phyloP scores from a whole-genome alignment of 2,113 vertebrate genomes.

The Aleadryas rufinucha region DNA sequence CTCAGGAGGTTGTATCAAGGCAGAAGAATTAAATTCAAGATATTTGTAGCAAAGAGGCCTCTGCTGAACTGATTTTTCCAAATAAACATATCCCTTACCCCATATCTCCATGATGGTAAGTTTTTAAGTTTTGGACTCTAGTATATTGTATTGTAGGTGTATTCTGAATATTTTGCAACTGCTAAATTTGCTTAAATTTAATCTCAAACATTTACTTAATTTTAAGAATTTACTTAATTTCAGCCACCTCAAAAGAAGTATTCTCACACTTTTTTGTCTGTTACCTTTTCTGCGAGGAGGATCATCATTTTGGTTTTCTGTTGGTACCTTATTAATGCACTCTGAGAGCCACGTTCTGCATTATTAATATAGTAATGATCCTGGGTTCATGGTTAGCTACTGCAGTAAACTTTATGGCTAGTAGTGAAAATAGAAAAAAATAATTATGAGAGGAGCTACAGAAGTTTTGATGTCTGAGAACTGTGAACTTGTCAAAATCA shows the following conservation, averaged over 20 bases:
- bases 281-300: not conserved
- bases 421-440: not conserved
- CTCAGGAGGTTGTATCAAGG: not conserved
- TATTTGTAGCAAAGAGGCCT: not conserved
- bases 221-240: not conserved
- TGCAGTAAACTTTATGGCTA: not conserved
- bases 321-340: not conserved
- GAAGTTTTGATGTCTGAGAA: not conserved
- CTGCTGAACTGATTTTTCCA: not conserved
- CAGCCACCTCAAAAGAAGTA: not conserved
- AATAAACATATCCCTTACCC: accelerated
- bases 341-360: not conserved
- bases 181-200: not conserved
- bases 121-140: not conserved
- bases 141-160: not conserved
- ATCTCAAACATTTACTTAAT: not conserved
- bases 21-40: not conserved
- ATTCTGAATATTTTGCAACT: not conserved
- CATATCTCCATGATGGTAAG: accelerated
- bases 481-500: not conserved
- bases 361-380: not conserved
- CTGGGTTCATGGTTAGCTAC: not conserved
- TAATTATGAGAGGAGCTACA: not conserved
- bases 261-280: not conserved
- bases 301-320: not conserved